These are phyloP conservation scores for Erynnis tages DNA, from an alignment of 2,888 invertebrate species.

Conservation along the genomic window DNA sequence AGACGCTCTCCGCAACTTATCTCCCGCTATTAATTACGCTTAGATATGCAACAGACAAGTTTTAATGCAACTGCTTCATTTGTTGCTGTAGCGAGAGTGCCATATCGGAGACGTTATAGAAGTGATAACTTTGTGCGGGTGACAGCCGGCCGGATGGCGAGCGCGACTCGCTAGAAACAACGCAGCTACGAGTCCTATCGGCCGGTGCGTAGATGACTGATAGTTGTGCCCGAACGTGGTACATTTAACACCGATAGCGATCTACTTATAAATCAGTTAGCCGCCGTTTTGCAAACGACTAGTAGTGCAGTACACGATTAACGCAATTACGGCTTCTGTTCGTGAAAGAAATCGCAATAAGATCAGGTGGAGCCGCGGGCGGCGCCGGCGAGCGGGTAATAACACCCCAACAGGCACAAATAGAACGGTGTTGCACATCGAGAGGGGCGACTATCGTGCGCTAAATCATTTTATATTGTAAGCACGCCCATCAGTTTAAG, in stretches of 20 bases:
- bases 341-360: slow-evolving; percentile 74
- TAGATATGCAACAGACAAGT: slow-evolving; percentile 76
- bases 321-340: slow-evolving; percentile 69
- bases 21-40: slow-evolving; percentile 77
- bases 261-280: slow-evolving; percentile 61
- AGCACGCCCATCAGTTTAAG: slow-evolving; percentile 25
- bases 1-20: slow-evolving; percentile 68
- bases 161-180: slow-evolving; percentile 19
- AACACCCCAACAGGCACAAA: slow-evolving; percentile 66
- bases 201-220: slow-evolving; percentile 48
- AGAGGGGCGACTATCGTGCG: slow-evolving; percentile 56
- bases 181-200: slow-evolving; percentile 28
- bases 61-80: slow-evolving; percentile 81
- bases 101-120: slow-evolving; percentile 69
- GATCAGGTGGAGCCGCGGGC: slow-evolving; percentile 67
- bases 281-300: slow-evolving; percentile 54
- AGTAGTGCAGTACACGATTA: slow-evolving; percentile 47
- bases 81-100: slow-evolving; percentile 69
- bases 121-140: slow-evolving; percentile 67
- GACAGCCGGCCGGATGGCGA: slow-evolving; percentile 48
- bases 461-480: slow-evolving; percentile 34
- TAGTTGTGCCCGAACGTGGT: slow-evolving; percentile 50
- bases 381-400: slow-evolving; percentile 62
- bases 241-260: slow-evolving; percentile 58
- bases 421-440: slow-evolving; percentile 72